Conservation (phyloP, 2,797 vertebrate genomes). For the Rhinophrynus dorsalis region DNA sequence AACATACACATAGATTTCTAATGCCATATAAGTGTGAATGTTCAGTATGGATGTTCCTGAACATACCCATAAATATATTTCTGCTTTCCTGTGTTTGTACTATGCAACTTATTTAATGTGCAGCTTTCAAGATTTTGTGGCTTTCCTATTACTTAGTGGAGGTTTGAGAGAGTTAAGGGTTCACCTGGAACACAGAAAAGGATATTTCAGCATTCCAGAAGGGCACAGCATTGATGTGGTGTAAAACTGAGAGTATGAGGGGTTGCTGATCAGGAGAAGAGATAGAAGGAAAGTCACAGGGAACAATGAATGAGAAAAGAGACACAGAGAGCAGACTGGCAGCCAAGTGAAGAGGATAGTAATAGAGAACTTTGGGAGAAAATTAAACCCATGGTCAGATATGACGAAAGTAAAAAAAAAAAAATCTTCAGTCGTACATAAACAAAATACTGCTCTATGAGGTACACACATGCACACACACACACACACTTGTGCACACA, state of each 20-base stretch:
- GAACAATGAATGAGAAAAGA: background rate
- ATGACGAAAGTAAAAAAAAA: too few species aligned
- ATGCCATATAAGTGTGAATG: constrained; percentile 24
- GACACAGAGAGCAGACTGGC: background rate
- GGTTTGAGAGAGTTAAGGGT: background rate
- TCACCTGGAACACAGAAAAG: background rate
- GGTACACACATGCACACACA: too few species aligned
- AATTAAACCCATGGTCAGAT: background rate
- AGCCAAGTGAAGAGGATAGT: too few species aligned
- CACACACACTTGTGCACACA: too few species aligned
- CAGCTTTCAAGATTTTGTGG: constrained; percentile 1
- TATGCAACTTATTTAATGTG: constrained; percentile 1
- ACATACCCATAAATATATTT: constrained; percentile 11
- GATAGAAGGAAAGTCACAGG: background rate
- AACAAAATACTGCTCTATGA: too few species aligned
- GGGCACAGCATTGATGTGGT: background rate
- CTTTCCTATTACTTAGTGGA: constrained; percentile 14
- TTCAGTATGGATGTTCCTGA: constrained; percentile 25
- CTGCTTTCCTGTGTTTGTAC: background rate
- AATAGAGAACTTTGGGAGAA: background rate
- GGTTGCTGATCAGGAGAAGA: background rate
- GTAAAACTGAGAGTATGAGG: background rate
- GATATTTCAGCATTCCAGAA: background rate
- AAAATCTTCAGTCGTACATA: too few species aligned
- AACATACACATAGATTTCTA: constrained; percentile 26